Conservation (phyloP, 2,888 invertebrate species). For the Eupsilia transversa region DNA sequence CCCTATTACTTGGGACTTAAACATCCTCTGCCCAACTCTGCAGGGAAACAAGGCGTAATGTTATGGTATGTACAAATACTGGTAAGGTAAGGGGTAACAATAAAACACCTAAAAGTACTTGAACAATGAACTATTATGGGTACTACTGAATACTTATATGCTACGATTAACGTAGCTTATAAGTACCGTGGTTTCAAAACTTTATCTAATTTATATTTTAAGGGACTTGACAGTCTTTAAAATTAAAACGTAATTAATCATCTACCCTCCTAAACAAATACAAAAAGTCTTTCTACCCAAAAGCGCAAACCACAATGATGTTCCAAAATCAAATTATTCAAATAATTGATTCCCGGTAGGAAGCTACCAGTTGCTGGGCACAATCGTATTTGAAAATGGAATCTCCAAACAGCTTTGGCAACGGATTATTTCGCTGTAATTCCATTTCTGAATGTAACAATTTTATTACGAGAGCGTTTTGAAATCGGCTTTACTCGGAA, state of each 20-base stretch:
- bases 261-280: not conserved
- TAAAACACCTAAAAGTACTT: not conserved
- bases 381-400: slow-evolving; percentile 54
- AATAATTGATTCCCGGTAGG: slow-evolving; percentile 31
- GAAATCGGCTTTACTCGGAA: slow-evolving; percentile 44
- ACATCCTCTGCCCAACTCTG: no score
- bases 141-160: no score
- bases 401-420: slow-evolving; percentile 45
- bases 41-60: no score
- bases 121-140: no score
- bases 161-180: no score
- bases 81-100: no score
- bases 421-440: slow-evolving; percentile 51
- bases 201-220: not conserved
- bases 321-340: slow-evolving; percentile 39
- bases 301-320: slow-evolving; percentile 25
- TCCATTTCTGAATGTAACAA: slow-evolving; percentile 46
- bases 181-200: not conserved
- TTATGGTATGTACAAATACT: no score
- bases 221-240: not conserved
- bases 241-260: slow-evolving; percentile 1
- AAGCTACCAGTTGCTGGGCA: slow-evolving; percentile 37
- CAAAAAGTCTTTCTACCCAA: not conserved
- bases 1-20: no score
- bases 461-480: slow-evolving; percentile 41